Base-by-base conservation (phyloP, 2,888 invertebrate genomes). In the Drosophila pseudotalamancana region DNA sequence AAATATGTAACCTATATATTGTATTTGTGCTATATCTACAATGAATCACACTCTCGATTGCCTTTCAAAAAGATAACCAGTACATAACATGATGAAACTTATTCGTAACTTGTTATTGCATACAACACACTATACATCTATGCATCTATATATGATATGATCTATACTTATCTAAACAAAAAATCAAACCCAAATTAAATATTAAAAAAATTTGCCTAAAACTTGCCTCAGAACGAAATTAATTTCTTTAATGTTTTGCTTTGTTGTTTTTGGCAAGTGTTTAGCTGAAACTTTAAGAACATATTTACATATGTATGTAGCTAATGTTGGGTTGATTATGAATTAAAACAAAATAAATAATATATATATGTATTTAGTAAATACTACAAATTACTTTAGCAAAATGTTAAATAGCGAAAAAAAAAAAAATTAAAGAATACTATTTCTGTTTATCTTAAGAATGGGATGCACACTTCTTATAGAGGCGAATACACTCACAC, bases 91-190 rank as follows among this genome's bases (percentile, higher is more conserved):
- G 55, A 66, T 61, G 53, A 72, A 61, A 49, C 18, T 76, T 61
- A 76, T 56, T 81, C 67, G 70, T 65, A 85, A 86, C 73, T 88
- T 84, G 88, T 84, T 84, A 83, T 84, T 80, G 81, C 77, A 68
- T 75, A 68, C 61, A 35, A 43, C 50, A 57, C 63, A 59, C 66
- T 72, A 66, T 63, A 63, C 50, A 69, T 53, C 60, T 62, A 55
- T 29, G 60, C 60, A 68, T 60, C 55, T 66, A 74, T 75, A 74
- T 75, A 75, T 46, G 56, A 74, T 75, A 75, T 46, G 56, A 61
- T 51, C 68, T 32, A 67, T 34, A 59, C 45, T 59, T 42, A 66
- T 39, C 45, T 35, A 19, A 54, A 46, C 25, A 14, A 23, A 8
- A 25, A 45, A n/a, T 12, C 12, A 9, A 54, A 32, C 31, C 25